Percentiles rank a stretch among this genome's conserved stretches.
phyloP scores from a whole-genome alignment of 2,888 invertebrate species.

The Drosophila mettleri region DNA sequence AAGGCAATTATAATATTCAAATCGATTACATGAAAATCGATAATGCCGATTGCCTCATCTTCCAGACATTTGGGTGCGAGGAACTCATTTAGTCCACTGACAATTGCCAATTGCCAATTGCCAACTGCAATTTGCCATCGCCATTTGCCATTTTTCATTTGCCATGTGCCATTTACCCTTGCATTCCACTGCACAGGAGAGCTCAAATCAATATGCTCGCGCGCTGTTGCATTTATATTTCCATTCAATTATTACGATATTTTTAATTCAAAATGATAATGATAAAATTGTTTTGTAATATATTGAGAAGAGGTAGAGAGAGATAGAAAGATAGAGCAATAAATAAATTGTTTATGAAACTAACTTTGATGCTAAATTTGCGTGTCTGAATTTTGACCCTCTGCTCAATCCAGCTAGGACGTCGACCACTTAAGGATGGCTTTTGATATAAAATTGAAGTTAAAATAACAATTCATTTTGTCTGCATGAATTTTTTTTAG shows the following conservation, averaged over 20 bases:
- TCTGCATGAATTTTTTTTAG: slow-evolving; percentile 17
- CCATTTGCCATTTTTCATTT: slow-evolving; percentile 21
- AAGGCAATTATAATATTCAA: slow-evolving; percentile 41
- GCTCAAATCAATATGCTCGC: slow-evolving; percentile 23
- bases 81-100: slow-evolving; percentile 25
- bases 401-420: slow-evolving; percentile 86
- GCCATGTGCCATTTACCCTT: slow-evolving; percentile 25
- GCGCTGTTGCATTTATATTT: slow-evolving; percentile 15
- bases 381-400: slow-evolving; percentile 86
- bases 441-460: slow-evolving; percentile 77
- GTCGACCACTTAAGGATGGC: slow-evolving; percentile 85
- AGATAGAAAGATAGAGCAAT: slow-evolving; percentile 58
- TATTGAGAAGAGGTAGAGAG: slow-evolving; percentile 41
- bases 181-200: slow-evolving; percentile 55
- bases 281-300: slow-evolving; percentile 51
- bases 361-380: slow-evolving; percentile 86
- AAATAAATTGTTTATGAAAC: slow-evolving; percentile 82
- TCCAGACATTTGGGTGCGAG: slow-evolving; percentile 32
- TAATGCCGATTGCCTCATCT: slow-evolving; percentile 52
- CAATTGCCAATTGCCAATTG: slow-evolving; percentile 24
- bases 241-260: slow-evolving; percentile 32
- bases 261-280: slow-evolving; percentile 41
- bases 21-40: slow-evolving; percentile 44
- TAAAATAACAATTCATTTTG: slow-evolving; percentile 49
- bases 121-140: slow-evolving; percentile 14